These are phyloP conservation scores for Phorcus lineatus DNA, from an alignment of 2,888 invertebrate genomes.

Conservation along the genomic window DNA sequence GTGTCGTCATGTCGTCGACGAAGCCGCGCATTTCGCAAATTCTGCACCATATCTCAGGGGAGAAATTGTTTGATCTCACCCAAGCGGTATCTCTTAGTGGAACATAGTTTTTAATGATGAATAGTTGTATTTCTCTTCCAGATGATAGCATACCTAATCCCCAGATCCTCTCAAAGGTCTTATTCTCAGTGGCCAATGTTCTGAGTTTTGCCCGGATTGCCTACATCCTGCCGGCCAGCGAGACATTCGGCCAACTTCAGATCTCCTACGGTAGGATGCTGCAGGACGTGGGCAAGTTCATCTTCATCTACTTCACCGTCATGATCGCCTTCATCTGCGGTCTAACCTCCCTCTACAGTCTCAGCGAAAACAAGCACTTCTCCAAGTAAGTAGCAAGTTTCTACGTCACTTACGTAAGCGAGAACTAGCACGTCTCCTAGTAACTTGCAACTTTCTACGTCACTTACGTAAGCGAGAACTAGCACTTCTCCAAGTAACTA, in stretches of 20 bases:
- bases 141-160: constrained; percentile 46
- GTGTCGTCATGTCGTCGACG: too few species aligned
- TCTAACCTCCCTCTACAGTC: constrained; percentile 54
- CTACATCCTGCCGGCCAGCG: constrained; percentile 58
- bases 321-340: constrained; percentile 59
- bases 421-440: too few species aligned
- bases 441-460: not conserved
- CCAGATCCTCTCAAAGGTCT: constrained; percentile 46
- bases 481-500: constrained; percentile 41
- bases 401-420: not conserved
- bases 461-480: constrained; percentile 40
- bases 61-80: too few species aligned
- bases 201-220: constrained; percentile 56
- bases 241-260: constrained; percentile 58
- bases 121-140: not conserved
- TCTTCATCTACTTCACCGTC: constrained; percentile 55
- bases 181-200: constrained; percentile 58
- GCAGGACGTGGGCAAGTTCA: constrained; percentile 57
- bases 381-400: constrained; percentile 30
- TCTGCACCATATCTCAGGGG: too few species aligned
- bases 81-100: too few species aligned
- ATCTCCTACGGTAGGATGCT: constrained; percentile 59
- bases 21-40: too few species aligned
- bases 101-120: too few species aligned
- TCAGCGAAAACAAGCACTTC: constrained; percentile 42